These are phyloP conservation scores for Drosophila tripunctata DNA, from an alignment of 2,888 invertebrate genomes.

Conservation along the genomic window DNA sequence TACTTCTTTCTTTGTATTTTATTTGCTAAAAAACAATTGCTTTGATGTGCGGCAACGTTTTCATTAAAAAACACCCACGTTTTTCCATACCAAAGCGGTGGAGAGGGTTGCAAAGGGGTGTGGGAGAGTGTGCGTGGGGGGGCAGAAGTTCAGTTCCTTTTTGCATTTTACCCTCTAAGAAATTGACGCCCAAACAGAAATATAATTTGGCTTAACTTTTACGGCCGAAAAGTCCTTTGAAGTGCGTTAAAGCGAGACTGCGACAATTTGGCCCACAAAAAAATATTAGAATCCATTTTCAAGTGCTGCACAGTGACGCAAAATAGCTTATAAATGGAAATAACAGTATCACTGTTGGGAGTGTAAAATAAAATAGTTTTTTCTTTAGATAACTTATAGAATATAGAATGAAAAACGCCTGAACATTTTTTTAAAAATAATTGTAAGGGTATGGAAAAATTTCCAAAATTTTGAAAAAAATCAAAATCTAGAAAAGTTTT, in stretches of 20 bases:
- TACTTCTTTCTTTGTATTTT: conserved; percentile 31
- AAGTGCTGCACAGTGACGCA: conserved; percentile 7
- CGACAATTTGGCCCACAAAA: conserved; percentile 33
- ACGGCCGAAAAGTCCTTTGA: conserved; percentile 34
- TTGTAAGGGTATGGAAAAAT: too few species aligned
- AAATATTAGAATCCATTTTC: conserved; percentile 20
- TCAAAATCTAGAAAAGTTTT: too few species aligned
- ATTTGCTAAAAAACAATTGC: conserved; percentile 12
- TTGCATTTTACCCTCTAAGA: conserved; percentile 17
- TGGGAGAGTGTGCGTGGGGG: neutral
- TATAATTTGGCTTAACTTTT: conserved; percentile 39
- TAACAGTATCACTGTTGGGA: too few species aligned
- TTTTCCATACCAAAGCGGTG: conserved; percentile 17
- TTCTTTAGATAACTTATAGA: too few species aligned
- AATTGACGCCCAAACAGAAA: conserved; percentile 33
- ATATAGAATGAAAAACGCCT: neutral
- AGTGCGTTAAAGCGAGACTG: conserved; percentile 35
- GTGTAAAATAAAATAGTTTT: too few species aligned
- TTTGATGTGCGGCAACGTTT: conserved; percentile 51
- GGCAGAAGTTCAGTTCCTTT: too few species aligned
- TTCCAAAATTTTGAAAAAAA: too few species aligned
- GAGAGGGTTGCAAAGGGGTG: neutral
- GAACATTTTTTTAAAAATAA: neutral
- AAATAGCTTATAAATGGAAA: neutral
- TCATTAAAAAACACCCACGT: conserved; percentile 38